Conservation (phyloP, 1,140 invertebrate genomes). For the Cydia pomonella region DNA sequence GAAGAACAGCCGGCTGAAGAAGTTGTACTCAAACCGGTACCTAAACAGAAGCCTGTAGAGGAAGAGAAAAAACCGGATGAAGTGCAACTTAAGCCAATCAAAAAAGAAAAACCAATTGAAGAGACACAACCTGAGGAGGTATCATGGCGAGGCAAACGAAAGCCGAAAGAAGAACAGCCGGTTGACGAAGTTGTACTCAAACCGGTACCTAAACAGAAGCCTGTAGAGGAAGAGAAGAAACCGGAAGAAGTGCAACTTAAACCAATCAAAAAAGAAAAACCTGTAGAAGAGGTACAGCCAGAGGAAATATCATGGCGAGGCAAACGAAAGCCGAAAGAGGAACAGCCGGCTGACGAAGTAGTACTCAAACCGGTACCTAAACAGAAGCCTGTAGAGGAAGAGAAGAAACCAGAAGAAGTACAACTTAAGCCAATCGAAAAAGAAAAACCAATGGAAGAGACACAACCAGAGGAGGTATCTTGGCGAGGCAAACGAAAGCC, state of each 20-base stretch:
- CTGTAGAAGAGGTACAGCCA: too few species aligned
- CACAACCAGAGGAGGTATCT: constrained; percentile 35
- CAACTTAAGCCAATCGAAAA: constrained; percentile 42
- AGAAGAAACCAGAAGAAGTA: constrained; percentile 41
- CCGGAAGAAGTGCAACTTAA: too few species aligned
- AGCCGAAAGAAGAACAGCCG: too few species aligned
- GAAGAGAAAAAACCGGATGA: too few species aligned
- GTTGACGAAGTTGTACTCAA: too few species aligned
- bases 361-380: constrained; percentile 44
- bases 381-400: constrained; percentile 41
- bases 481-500: constrained; percentile 37
- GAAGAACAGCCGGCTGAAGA: constrained; percentile 40
- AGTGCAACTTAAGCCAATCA: too few species aligned
- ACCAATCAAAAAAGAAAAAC: too few species aligned
- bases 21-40: constrained; percentile 35
- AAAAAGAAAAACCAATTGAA: too few species aligned
- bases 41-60: constrained; percentile 34
- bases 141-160: too few species aligned
- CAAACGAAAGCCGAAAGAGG: constrained; percentile 40
- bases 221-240: too few species aligned
- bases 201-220: too few species aligned
- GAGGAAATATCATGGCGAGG: constrained; percentile 39
- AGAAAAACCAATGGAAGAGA: constrained; percentile 39
- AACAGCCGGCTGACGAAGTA: constrained; percentile 42
- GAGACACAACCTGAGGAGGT: too few species aligned